Conservation (phyloP, 1,140 invertebrate species). For the Halyomorpha halys region DNA sequence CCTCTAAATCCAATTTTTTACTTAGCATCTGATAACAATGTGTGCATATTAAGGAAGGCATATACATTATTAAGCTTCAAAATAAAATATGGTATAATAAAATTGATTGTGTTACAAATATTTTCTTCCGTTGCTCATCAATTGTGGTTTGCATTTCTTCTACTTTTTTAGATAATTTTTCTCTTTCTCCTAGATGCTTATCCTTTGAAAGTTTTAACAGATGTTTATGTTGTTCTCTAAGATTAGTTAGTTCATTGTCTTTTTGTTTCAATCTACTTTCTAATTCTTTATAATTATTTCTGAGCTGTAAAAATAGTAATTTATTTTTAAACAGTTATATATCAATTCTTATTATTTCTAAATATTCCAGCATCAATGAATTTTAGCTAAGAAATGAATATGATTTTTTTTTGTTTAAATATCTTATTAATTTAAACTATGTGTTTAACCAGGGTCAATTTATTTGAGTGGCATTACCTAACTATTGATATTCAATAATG, state of each 20-base stretch:
- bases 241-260: slow-evolving; percentile 35
- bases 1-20: slow-evolving; percentile 53
- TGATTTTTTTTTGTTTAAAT: too few relatives aligned
- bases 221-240: slow-evolving; percentile 52
- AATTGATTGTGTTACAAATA: slow-evolving; percentile 39
- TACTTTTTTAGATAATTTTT: slow-evolving; percentile 54
- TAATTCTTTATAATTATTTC: slow-evolving; percentile 24
- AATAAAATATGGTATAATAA: not conserved
- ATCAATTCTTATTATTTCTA: slow-evolving; percentile 37
- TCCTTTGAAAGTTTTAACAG: slow-evolving; percentile 56
- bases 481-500: too few relatives aligned
- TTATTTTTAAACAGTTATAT: slow-evolving; percentile 53
- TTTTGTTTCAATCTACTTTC: slow-evolving; percentile 26
- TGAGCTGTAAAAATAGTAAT: slow-evolving; percentile 23
- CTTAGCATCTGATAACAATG: slow-evolving; percentile 42
- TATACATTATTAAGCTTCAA: not conserved
- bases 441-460: too few relatives aligned
- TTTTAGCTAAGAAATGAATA: too few relatives aligned
- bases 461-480: too few relatives aligned
- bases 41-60: not conserved
- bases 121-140: slow-evolving; percentile 54
- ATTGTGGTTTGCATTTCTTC: slow-evolving; percentile 50
- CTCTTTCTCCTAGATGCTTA: slow-evolving; percentile 56
- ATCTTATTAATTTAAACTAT: too few relatives aligned
- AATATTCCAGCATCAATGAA: too few relatives aligned